Evolutionary conservation across 2,888 invertebrate genomes (phyloP).

Genomic region (Mechanitis messenoides): DNA sequence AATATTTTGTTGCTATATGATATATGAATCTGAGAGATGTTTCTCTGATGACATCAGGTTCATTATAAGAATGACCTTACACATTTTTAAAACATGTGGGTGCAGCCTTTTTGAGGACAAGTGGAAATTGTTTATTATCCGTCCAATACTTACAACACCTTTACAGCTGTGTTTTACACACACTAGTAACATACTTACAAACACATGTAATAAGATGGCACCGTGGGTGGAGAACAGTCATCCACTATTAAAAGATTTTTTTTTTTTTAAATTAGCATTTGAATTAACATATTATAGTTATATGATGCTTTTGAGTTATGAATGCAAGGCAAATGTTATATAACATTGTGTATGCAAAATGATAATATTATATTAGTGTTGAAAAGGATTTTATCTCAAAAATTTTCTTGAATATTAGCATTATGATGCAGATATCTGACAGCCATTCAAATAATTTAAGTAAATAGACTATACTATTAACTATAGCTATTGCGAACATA

Average conservation of each 20-base stretch:
- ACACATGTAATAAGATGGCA: slow-evolving; percentile 28
- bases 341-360: slow-evolving; percentile 24
- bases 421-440: neutral
- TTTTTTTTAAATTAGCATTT: slow-evolving; percentile 53
- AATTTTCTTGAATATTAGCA: neutral
- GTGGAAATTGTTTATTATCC: slow-evolving; percentile 20
- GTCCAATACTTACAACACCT: slow-evolving; percentile 16
- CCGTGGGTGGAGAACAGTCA: slow-evolving; percentile 56
- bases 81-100: slow-evolving; percentile 21
- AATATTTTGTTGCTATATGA: neutral
- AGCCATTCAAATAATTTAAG: too few species aligned
- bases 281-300: slow-evolving; percentile 41
- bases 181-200: slow-evolving; percentile 24
- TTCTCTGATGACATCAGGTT: slow-evolving; percentile 27
- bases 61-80: slow-evolving; percentile 26
- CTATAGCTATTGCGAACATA: too few species aligned
- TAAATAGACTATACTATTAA: neutral
- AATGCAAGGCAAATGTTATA: slow-evolving; percentile 40
- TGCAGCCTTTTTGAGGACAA: slow-evolving; percentile 19
- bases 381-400: neutral
- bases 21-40: slow-evolving; percentile 16
- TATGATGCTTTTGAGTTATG: slow-evolving; percentile 29
- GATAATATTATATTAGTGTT: slow-evolving; percentile 13
- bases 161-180: slow-evolving; percentile 13
- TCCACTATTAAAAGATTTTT: slow-evolving; percentile 54